Conservation (phyloP, 2,888 invertebrate genomes). For the Allacma fusca region DNA sequence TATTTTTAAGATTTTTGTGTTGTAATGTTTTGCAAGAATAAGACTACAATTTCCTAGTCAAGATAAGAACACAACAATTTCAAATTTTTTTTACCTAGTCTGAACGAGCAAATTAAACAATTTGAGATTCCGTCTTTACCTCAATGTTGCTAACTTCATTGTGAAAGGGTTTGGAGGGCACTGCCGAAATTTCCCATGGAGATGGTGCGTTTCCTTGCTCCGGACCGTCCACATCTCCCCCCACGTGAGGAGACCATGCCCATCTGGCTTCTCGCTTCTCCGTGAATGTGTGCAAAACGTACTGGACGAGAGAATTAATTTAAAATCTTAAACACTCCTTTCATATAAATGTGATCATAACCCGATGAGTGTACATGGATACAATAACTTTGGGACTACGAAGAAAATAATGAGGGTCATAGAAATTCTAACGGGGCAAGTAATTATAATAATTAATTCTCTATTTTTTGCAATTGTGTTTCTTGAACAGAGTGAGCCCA, state of each 20-base stretch:
- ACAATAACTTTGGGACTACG: no score
- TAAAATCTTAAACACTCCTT: no score
- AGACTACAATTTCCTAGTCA: background rate
- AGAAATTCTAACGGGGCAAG: no score
- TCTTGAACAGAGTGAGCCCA: no score
- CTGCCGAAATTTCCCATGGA: conserved; percentile 66
- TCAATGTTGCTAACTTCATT: conserved; percentile 65
- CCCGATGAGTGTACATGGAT: no score
- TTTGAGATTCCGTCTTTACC: conserved; percentile 39
- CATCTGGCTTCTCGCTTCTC: conserved; percentile 68
- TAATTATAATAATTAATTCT: no score
- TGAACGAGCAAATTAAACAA: background rate
- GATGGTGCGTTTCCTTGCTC: conserved; percentile 64
- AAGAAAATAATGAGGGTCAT: no score
- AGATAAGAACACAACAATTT: background rate
- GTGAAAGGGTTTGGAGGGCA: conserved; percentile 65
- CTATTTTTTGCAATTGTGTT: no score
- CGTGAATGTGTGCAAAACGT: conserved; percentile 68
- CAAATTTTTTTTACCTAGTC: no score
- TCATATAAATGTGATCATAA: no score
- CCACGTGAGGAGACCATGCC: conserved; percentile 67
- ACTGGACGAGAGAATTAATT: conserved; percentile 63
- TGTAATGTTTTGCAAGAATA: no score
- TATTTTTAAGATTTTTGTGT: background rate
- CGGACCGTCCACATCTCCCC: conserved; percentile 65